phyloP scores from a whole-genome alignment of 92 coral and sea anemone species.

The Zoanthus solanderi region DNA sequence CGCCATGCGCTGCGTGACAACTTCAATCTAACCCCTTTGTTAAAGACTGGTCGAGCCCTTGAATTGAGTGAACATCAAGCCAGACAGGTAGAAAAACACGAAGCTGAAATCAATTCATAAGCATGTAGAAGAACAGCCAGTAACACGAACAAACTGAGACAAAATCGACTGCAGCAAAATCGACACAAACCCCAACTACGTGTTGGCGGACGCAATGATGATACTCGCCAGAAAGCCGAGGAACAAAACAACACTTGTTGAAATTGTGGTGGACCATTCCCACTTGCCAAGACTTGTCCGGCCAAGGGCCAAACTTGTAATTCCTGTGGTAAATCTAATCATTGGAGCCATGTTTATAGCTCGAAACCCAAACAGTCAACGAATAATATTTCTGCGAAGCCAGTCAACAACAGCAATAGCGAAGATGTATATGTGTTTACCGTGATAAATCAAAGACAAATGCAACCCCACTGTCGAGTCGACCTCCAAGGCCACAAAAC shows the following conservation, averaged over 20 bases:
- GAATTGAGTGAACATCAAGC: slow-evolving; percentile 61
- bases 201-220: slow-evolving; percentile 26
- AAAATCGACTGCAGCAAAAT: slow-evolving; percentile 7
- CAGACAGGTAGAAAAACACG: slow-evolving; percentile 48
- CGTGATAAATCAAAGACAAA: slow-evolving; percentile 38
- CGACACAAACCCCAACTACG: not conserved
- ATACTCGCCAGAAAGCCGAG: slow-evolving; percentile 3
- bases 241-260: too few relatives aligned
- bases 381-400: too few relatives aligned
- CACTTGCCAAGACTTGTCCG: too few relatives aligned
- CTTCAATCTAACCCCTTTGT: slow-evolving; percentile 33
- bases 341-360: too few relatives aligned
- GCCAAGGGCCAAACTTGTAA: too few relatives aligned
- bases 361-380: too few relatives aligned
- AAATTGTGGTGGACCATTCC: too few relatives aligned
- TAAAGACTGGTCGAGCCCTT: slow-evolving; percentile 59
- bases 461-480: slow-evolving; percentile 60
- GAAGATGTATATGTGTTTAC: slow-evolving; percentile 61
- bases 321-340: too few relatives aligned
- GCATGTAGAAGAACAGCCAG: not conserved
- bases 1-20: slow-evolving; percentile 64
- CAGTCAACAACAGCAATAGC: slow-evolving; percentile 22
- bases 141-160: slow-evolving; percentile 6
- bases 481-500: slow-evolving; percentile 50
- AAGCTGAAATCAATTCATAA: slow-evolving; percentile 11